Conservation (phyloP, 1,140 invertebrate genomes). For the Cotesia glomerata region DNA sequence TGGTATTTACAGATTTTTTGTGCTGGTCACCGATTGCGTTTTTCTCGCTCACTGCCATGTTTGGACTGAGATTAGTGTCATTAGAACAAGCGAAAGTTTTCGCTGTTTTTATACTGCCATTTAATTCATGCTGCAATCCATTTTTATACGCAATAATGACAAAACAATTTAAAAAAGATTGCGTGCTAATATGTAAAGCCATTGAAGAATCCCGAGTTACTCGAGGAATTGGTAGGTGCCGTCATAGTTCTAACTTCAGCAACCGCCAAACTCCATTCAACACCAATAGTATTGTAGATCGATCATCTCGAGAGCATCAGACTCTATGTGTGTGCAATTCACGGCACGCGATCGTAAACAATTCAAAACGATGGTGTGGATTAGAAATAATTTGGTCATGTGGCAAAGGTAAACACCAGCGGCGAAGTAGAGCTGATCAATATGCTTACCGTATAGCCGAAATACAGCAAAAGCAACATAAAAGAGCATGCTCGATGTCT, state of each 20-base stretch:
- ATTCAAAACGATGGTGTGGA: constrained; percentile 47
- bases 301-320: constrained; percentile 75
- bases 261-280: constrained; percentile 87
- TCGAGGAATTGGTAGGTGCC: constrained; percentile 81
- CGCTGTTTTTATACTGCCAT: constrained; percentile 91
- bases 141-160: constrained; percentile 96
- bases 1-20: constrained; percentile 96
- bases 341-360: constrained; percentile 63
- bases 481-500: constrained; percentile 80
- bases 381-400: constrained; percentile 51
- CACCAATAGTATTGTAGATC: constrained; percentile 82
- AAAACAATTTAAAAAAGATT: constrained; percentile 98
- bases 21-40: constrained; percentile 99
- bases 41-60: constrained; percentile 90
- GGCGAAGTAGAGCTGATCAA: constrained; percentile 68
- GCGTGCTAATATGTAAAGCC: constrained; percentile 91
- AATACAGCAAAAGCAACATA: constrained; percentile 76
- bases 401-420: constrained; percentile 47
- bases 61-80: constrained; percentile 86
- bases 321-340: constrained; percentile 74
- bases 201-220: constrained; percentile 92
- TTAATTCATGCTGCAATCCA: constrained; percentile 96
- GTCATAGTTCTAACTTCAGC: constrained; percentile 88
- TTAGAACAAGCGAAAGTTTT: constrained; percentile 97
- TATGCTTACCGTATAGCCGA: constrained; percentile 84